Percentiles rank a stretch among this genome's conserved stretches.
phyloP scores from a whole-genome alignment of 2,113 vertebrate genomes.

The Centropus bengalensis region DNA sequence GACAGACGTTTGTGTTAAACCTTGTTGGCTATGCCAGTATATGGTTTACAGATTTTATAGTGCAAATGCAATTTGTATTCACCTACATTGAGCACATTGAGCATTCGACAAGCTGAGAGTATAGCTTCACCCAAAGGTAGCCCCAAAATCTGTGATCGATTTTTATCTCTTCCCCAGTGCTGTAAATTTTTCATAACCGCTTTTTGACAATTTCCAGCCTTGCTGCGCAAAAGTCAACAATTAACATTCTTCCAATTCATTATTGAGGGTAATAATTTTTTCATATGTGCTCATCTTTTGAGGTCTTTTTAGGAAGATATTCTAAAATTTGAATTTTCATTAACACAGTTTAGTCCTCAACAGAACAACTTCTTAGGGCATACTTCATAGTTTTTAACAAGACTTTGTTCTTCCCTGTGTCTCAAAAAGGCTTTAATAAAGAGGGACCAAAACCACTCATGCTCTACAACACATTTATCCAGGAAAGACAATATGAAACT shows the following conservation, averaged over 20 bases:
- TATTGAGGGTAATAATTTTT: neutral
- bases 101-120: neutral
- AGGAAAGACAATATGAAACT: neutral
- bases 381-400: neutral
- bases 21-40: neutral
- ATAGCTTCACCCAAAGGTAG: neutral
- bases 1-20: neutral
- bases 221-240: neutral
- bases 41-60: neutral
- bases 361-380: neutral
- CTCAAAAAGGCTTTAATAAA: neutral
- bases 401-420: neutral
- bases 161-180: neutral
- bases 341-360: neutral
- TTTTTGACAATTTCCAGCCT: neutral
- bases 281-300: neutral
- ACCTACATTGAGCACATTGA: neutral
- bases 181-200: neutral
- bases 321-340: neutral
- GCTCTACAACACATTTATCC: neutral
- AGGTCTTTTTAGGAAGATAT: neutral
- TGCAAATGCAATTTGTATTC: neutral
- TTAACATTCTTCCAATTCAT: neutral
- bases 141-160: neutral
- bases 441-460: neutral